Conservation (phyloP, 2,797 vertebrate genomes). For the Manis crassicaudata region DNA sequence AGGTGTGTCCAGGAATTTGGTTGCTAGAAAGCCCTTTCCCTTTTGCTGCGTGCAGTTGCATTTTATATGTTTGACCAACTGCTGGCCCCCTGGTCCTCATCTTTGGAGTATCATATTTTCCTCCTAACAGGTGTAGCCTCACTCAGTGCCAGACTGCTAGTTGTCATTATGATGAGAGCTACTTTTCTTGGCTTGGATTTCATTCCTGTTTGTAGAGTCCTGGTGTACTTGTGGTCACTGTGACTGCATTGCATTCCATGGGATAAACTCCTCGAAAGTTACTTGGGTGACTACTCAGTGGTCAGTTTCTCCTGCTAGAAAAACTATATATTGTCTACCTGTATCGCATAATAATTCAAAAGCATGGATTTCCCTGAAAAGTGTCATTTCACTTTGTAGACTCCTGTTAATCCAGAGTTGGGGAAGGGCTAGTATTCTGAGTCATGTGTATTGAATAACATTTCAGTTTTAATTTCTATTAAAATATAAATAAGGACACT, state of each 20-base stretch:
- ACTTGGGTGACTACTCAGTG: not conserved
- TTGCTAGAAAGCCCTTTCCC: conserved; percentile 68
- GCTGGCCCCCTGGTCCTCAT: conserved; percentile 49
- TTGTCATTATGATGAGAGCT: conserved; percentile 50
- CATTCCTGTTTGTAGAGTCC: not conserved
- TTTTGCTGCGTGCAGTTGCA: not conserved
- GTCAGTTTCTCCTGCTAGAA: not conserved
- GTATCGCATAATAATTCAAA: not conserved
- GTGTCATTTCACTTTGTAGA: not conserved
- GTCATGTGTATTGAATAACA: conserved; percentile 31
- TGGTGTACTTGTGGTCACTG: not conserved
- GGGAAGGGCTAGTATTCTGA: conserved; percentile 29
- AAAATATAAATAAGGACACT: not conserved
- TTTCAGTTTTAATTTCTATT: conserved; percentile 47
- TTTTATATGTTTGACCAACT: conserved; percentile 69
- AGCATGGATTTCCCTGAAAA: not conserved
- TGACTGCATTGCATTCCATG: not conserved
- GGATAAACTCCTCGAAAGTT: not conserved
- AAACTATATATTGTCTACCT: not conserved
- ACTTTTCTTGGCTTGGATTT: conserved; percentile 61
- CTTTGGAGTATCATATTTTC: conserved; percentile 69
- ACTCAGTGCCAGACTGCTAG: conserved; percentile 44
- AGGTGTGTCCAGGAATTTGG: conserved; percentile 69
- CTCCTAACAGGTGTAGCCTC: conserved; percentile 62
- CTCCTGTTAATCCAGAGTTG: not conserved